Evolutionary conservation across 2,113 vertebrate species (phyloP).

Genomic region (Cheirogaleus medius): DNA sequence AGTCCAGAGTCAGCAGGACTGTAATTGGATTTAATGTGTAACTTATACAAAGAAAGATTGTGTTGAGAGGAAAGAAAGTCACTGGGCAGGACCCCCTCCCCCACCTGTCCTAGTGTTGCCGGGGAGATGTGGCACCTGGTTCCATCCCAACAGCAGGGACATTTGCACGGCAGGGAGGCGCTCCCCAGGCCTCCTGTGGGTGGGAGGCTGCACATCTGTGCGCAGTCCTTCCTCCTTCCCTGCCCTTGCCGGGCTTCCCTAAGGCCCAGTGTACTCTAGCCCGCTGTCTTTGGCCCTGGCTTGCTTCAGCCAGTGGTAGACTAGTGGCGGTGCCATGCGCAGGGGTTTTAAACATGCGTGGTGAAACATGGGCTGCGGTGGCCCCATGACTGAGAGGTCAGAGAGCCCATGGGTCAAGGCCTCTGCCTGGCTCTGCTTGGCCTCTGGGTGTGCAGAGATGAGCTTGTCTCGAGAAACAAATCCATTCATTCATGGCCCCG

Average conservation of each 20-base stretch:
- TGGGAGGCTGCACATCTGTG: neutral
- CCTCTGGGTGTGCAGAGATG: neutral
- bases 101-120: neutral
- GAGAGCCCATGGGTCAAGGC: neutral
- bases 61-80: neutral
- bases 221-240: neutral
- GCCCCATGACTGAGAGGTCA: too few relatives aligned
- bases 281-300: neutral
- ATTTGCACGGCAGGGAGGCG: accelerated
- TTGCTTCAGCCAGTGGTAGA: neutral
- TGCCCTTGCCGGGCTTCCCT: neutral
- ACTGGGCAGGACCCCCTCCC: neutral
- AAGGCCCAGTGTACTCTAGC: neutral
- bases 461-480: neutral
- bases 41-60: conserved; percentile 39
- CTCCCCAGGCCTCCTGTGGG: neutral
- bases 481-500: neutral
- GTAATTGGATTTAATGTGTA: conserved; percentile 68
- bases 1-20: conserved; percentile 58
- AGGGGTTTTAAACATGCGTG: neutral
- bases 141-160: neutral
- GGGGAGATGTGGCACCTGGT: neutral
- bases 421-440: neutral
- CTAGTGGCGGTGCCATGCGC: accelerated
- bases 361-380: neutral